Conservation (phyloP, 2,797 vertebrate species). For the Coracias cyanogaster region DNA sequence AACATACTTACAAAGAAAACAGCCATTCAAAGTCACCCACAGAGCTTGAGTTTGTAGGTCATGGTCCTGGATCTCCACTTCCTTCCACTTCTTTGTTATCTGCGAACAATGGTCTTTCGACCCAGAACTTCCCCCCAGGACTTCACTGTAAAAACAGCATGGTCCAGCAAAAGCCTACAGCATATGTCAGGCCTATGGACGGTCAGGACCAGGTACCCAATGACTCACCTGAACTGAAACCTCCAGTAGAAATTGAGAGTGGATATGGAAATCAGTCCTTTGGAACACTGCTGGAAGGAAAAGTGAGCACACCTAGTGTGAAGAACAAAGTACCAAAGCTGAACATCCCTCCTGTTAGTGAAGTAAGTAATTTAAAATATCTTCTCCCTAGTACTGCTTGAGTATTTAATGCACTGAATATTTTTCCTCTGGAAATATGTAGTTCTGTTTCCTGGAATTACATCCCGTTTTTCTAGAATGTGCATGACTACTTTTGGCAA, state of each 20-base stretch:
- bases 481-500: background rate
- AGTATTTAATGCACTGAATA: background rate
- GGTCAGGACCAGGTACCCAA: constrained; percentile 92
- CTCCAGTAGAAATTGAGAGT: constrained; percentile 87
- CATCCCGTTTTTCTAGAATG: background rate
- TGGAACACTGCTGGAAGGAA: constrained; percentile 85
- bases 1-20: constrained; percentile 83
- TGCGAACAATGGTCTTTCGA: constrained; percentile 82
- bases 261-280: constrained; percentile 89
- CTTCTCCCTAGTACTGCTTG: background rate
- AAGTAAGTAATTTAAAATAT: constrained; percentile 86
- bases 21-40: constrained; percentile 85
- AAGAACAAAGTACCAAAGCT: constrained; percentile 96
- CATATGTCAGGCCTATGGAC: constrained; percentile 93
- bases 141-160: constrained; percentile 89
- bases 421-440: constrained; percentile 10
- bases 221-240: constrained; percentile 91
- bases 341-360: constrained; percentile 89
- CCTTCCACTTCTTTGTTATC: constrained; percentile 92
- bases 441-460: constrained; percentile 11
- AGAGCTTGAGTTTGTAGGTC: constrained; percentile 84
- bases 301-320: constrained; percentile 81
- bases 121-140: constrained; percentile 88
- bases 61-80: constrained; percentile 86
- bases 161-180: constrained; percentile 92